These are phyloP conservation scores for Cheilosia urbana DNA, from an alignment of 2,888 invertebrate genomes.

Conservation along the genomic window DNA sequence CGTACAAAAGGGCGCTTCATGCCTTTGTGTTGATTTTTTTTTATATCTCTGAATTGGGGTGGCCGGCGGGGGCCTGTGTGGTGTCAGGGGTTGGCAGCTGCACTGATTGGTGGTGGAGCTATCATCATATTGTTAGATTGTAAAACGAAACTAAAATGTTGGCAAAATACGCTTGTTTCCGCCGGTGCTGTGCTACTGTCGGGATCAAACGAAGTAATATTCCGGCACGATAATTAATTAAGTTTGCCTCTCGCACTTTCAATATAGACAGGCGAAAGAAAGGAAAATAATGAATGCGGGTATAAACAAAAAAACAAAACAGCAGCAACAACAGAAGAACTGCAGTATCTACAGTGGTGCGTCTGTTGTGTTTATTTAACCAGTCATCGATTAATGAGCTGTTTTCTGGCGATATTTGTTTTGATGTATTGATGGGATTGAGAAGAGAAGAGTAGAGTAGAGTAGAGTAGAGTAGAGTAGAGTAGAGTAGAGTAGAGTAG, in stretches of 20 bases:
- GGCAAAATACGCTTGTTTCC: slow-evolving; percentile 46
- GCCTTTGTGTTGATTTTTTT: slow-evolving; percentile 23
- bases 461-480: too few relatives aligned
- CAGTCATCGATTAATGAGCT: slow-evolving; percentile 56
- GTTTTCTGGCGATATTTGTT: slow-evolving; percentile 35
- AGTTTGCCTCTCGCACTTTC: slow-evolving; percentile 22
- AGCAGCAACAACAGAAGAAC: neutral
- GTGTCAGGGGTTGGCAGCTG: neutral
- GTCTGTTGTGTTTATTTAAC: slow-evolving; percentile 42
- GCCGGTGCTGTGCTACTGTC: slow-evolving; percentile 8
- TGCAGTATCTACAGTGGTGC: neutral
- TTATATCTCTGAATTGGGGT: neutral
- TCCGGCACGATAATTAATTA: slow-evolving; percentile 37
- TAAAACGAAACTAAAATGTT: slow-evolving; percentile 39
- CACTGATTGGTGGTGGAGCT: slow-evolving; percentile 13
- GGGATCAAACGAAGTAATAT: slow-evolving; percentile 50
- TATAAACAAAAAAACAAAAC: slow-evolving; percentile 10
- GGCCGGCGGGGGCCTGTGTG: neutral
- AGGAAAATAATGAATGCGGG: slow-evolving; percentile 38
- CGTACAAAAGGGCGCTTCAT: slow-evolving; percentile 19
- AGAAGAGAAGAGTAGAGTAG: neutral
- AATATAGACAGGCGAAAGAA: slow-evolving; percentile 22
- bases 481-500: too few relatives aligned
- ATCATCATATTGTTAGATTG: slow-evolving; percentile 43
- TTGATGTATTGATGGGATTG: slow-evolving; percentile 36